Evolutionary conservation across 2,888 invertebrate species (phyloP), one percentile per base, ranked within the genome.

Genomic region (Heteropelma amictum): DNA sequence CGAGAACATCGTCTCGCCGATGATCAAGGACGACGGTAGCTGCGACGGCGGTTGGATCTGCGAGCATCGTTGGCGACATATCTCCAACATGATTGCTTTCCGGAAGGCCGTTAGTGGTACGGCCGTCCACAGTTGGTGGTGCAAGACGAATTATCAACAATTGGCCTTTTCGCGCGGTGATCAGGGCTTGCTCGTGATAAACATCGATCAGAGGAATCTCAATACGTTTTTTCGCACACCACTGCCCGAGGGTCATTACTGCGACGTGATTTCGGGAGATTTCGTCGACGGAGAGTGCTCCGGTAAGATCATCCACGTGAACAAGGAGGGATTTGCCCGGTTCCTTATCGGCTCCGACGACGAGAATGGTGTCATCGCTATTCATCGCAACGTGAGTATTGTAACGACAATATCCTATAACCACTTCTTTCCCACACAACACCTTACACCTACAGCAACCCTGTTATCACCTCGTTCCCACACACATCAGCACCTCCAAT

Each of bases 61-160:
- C 83, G 96, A 97, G 88, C 95, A 97, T 89, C 92, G 96, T 26
- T 96, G 96, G 96, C 91, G 94, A 0, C 94, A 95, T 85, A 95
- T 96, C 81, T 94, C 90, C 90, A 92, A 93, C 77, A 96, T 96
- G 96, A 93, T 95, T 0, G 91, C 88, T 0, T 96, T 96, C 87
- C 92, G 94, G 77, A 95, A 95, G 83, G 91, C 90, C 0, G 95
- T 93, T 0, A 90, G 90, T 6, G 91, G 89, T 28, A 92, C 93
- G 0, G 87, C 82, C 0, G 0, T 94, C 0, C 90, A 90, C 30
- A 91, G 92, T 83, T 97, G 96, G 96, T 96, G 96, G 95, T 94
- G 94, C 83, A 95, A 96, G 79, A 93, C 92, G 0, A 92, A 92
- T 85, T n/a, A n/a, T n/a, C 94, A 95, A 85, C 96, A 97, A 89